Evolutionary conservation across 2,113 vertebrate species (phyloP), one percentile per base, ranked within the genome.

Genomic region (Calypte anna): DNA sequence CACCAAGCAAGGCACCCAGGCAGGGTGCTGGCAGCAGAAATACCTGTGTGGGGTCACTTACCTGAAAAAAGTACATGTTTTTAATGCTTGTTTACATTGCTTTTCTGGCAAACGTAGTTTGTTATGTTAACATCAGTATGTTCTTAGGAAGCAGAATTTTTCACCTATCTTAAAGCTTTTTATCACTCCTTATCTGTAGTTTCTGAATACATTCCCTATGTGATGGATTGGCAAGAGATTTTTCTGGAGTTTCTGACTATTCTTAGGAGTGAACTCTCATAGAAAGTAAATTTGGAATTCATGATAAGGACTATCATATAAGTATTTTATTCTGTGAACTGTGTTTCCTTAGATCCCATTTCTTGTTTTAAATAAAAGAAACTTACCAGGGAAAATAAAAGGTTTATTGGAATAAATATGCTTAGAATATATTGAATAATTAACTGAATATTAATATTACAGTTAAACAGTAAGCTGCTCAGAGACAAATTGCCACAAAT

Each of bases 251-350:
- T 88, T 89, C 82, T 91, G 76, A 68, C 82, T 86, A 67, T 82
- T 97, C 94, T 94, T 95, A 96, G 93, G 93, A 95, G 68, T 44
- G 85, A 95, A 55, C 57, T 67, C 90, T 68, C 69, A 33, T 2
- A 46, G 63, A 81, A 95, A 82, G 53, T 67, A 90, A 66, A 88
- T 80, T 82, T 86, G 85, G 82, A 91, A 76, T 80, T 94, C 43
- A 40, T 87, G 62, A 66, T 66, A 48, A 68, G 91, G 78, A n/a
- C 70, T 74, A 22, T 91, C 33, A 30, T 77, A 80, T 38, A 75
- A 74, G 72, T 64, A 66, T 91, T 82, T 73, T 63, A 48, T 63
- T 84, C 89, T 46, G 33, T 75, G 28, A 90, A 78, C 68, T 87
- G 10, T 72, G 54, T 85, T 93, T 94, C 70, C 70, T 91, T 63